A percentile compares a stretch with the other conserved stretches of the same genome.
phyloP scores from a whole-genome alignment of 2,888 invertebrate genomes.

The Drosophila birchii region DNA sequence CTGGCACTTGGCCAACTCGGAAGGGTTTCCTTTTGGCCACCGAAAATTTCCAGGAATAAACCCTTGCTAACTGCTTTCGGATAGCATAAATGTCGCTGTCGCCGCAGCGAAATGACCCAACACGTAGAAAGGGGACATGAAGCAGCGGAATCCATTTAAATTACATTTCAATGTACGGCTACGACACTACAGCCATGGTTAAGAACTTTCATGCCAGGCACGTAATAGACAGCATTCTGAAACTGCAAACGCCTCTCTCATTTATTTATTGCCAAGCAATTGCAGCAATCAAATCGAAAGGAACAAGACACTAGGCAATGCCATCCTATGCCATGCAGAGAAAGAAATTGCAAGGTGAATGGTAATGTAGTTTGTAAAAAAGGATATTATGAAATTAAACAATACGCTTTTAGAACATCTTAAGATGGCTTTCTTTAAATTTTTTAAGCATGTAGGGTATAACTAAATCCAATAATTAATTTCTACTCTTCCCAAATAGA shows the following conservation, averaged over 20 bases:
- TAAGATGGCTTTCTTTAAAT: neutral
- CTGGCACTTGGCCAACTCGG: constrained; percentile 25
- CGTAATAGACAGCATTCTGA: constrained; percentile 46
- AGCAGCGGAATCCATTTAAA: constrained; percentile 60
- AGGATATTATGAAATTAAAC: neutral
- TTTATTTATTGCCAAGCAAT: constrained; percentile 59
- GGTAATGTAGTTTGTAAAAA: neutral
- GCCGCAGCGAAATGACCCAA: constrained; percentile 10
- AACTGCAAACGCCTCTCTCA: constrained; percentile 46
- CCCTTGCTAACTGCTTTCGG: constrained; percentile 29
- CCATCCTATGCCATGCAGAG: constrained; percentile 19
- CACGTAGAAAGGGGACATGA: constrained; percentile 35
- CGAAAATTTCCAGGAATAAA: constrained; percentile 10
- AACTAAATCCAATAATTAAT: too few relatives aligned
- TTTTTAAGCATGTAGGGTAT: neutral
- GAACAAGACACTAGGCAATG: constrained; percentile 24
- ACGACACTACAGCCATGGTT: constrained; percentile 2
- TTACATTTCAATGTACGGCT: constrained; percentile 40
- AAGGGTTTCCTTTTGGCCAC: constrained; percentile 28
- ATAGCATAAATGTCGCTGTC: constrained; percentile 26
- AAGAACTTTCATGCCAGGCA: constrained; percentile 47
- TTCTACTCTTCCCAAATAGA: too few relatives aligned
- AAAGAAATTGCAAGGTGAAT: neutral
- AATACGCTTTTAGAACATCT: too few relatives aligned
- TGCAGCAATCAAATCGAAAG: constrained; percentile 57